A percentile compares a stretch with the other conserved stretches of the same genome.
These are phyloP conservation scores for Cephus pygmeus DNA, from an alignment of 2,888 invertebrate genomes.

Conservation along the genomic window DNA sequence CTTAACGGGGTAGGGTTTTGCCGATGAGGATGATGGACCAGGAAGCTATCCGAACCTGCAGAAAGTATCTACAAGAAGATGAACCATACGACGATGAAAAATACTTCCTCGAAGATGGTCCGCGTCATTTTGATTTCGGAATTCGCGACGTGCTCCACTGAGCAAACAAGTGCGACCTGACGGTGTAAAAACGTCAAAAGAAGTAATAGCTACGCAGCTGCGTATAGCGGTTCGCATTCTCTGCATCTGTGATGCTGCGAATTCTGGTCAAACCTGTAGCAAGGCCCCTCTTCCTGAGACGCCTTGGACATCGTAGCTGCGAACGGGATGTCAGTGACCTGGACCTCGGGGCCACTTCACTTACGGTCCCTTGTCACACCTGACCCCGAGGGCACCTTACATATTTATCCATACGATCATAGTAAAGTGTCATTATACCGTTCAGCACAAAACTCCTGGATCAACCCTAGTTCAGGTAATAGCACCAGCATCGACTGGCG, in stretches of 20 bases:
- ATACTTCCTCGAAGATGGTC: neutral
- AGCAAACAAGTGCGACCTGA: neutral
- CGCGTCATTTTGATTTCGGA: neutral
- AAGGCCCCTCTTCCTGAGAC: slow-evolving; percentile 28
- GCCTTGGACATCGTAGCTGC: slow-evolving; percentile 16
- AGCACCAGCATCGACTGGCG: neutral
- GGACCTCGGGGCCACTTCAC: slow-evolving; percentile 1
- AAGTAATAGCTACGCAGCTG: slow-evolving; percentile 29
- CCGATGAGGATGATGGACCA: neutral
- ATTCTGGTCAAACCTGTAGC: slow-evolving; percentile 60
- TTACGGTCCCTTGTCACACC: slow-evolving; percentile 29
- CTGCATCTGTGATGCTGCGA: slow-evolving; percentile 47
- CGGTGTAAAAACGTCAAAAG: neutral
- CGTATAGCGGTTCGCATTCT: slow-evolving; percentile 1
- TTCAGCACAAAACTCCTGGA: neutral
- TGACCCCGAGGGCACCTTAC: slow-evolving; percentile 43
- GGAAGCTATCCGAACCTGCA: neutral
- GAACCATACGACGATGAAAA: neutral
- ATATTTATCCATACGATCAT: slow-evolving; percentile 37
- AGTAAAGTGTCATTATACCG: slow-evolving; percentile 38
- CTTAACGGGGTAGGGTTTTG: neutral
- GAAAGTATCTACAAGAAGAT: neutral
- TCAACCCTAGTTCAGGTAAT: neutral
- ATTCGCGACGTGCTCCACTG: neutral
- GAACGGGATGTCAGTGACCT: slow-evolving; percentile 52